Evolutionary conservation across 2,888 invertebrate genomes (phyloP), one percentile per base, ranked within the genome.

Genomic region (Drosophila infuscata): DNA sequence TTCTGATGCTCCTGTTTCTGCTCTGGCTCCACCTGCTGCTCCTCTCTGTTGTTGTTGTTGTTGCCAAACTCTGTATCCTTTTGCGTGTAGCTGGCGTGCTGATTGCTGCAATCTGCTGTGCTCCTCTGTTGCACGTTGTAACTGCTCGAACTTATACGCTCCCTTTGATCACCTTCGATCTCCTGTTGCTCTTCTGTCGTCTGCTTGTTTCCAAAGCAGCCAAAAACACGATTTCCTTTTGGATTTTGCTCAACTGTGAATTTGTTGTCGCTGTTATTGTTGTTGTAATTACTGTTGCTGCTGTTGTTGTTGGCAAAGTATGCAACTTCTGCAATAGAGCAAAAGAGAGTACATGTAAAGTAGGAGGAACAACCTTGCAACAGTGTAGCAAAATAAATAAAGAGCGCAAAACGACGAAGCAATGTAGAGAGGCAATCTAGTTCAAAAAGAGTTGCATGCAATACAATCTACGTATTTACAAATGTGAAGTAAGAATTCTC

Each of bases 311-410:
- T 92, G 87, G 89, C 90, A 89, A 90, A 90, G 91, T 91, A 89
- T 85, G 91, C 90, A 90, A 93, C 91, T 91, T 92, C 92, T 93
- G 93, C 81, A 93, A 92, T 85, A 91, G 82, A 91, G 76, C 79
- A 92, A 83, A 83, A 90, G 75, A 81, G 65, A 89, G 83, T 81
- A 89, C 83, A 82, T 89, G 77, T 87, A 73, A 90, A 90, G 86
- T 84, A 78, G 84, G 83, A 84, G 56, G n/a, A 38, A 56, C 12
- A 46, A 79, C 89, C 91, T 79, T 89, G 49, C 57, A 29, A 48
- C 59, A 59, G 51, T 54, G 68, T 38, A 20, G 29, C 58, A 61
- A 56, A 49, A 67, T 30, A 52, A 43, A 36, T 53, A 58, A 48
- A 17, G 33, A 32, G n/a, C 20, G n/a, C 30, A 48, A 35, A 30